phyloP scores from a whole-genome alignment of 2,888 invertebrate genomes.

The Isoperla grammatica region DNA sequence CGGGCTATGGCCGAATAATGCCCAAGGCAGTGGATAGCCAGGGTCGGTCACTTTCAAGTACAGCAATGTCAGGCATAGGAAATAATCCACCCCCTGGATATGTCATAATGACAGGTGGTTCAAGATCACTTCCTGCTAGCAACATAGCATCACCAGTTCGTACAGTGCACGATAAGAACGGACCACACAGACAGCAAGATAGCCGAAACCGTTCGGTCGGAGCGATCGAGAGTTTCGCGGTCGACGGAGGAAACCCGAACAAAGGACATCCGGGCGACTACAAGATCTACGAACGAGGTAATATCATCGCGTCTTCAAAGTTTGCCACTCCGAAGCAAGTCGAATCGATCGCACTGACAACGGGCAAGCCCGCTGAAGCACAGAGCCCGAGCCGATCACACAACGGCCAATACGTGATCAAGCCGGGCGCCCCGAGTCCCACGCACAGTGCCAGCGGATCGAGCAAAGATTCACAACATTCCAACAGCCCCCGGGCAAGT shows the following conservation, averaged over 20 bases:
- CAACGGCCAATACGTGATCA: slow-evolving; percentile 34
- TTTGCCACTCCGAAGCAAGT: slow-evolving; percentile 71
- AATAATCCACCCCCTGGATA: slow-evolving; percentile 25
- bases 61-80: slow-evolving; percentile 25
- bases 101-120: slow-evolving; percentile 25
- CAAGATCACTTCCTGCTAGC: slow-evolving; percentile 34
- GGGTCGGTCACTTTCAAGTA: slow-evolving; percentile 30
- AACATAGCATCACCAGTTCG: slow-evolving; percentile 32
- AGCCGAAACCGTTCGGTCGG: slow-evolving; percentile 54
- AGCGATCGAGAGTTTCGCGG: slow-evolving; percentile 60
- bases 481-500: slow-evolving; percentile 44
- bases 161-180: slow-evolving; percentile 25
- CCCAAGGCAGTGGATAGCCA: slow-evolving; percentile 39
- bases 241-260: slow-evolving; percentile 47
- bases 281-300: slow-evolving; percentile 63
- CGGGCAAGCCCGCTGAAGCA: slow-evolving; percentile 17
- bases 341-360: slow-evolving; percentile 51
- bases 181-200: slow-evolving; percentile 27
- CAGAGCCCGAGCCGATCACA: slow-evolving; percentile 16
- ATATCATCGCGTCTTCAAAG: slow-evolving; percentile 70
- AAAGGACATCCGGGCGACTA: slow-evolving; percentile 43
- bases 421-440: slow-evolving; percentile 45
- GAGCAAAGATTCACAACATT: slow-evolving; percentile 49
- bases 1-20: slow-evolving; percentile 43
- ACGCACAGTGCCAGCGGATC: slow-evolving; percentile 56